These are phyloP conservation scores for Herminia tarsipennalis DNA, from an alignment of 2,888 invertebrate genomes.

Conservation along the genomic window DNA sequence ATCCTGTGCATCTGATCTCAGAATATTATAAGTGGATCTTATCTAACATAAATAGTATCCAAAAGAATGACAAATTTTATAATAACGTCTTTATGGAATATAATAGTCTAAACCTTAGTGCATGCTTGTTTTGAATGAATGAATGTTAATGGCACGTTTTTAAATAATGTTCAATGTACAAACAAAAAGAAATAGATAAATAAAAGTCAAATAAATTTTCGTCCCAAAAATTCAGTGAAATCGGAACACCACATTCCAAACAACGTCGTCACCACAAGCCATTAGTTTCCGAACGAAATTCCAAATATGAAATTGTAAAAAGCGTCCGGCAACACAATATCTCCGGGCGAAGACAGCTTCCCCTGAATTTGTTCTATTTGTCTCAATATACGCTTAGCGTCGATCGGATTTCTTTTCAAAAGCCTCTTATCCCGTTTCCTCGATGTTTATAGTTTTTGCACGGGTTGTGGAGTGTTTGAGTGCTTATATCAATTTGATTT, in stretches of 20 bases:
- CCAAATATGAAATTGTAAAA: constrained; percentile 32
- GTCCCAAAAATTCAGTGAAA: constrained; percentile 7
- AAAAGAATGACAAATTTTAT: too few relatives aligned
- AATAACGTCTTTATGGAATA: too few relatives aligned
- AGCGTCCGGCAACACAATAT: constrained; percentile 35
- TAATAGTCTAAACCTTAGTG: too few relatives aligned
- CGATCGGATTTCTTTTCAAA: constrained; percentile 57
- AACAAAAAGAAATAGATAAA: too few relatives aligned
- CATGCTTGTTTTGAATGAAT: too few relatives aligned
- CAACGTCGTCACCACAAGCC: background rate
- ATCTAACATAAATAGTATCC: too few relatives aligned
- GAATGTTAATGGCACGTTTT: too few relatives aligned
- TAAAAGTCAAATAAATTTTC: background rate
- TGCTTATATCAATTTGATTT: constrained; percentile 11
- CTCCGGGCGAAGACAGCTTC: constrained; percentile 40
- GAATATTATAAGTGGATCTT: too few relatives aligned
- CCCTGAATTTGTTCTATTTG: constrained; percentile 60
- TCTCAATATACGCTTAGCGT: constrained; percentile 59
- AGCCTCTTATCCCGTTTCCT: constrained; percentile 62
- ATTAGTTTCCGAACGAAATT: constrained; percentile 9
- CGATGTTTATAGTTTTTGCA: constrained; percentile 42
- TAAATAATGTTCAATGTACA: too few relatives aligned
- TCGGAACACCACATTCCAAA: constrained; percentile 9
- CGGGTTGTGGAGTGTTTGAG: constrained; percentile 18
- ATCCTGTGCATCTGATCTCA: too few relatives aligned